Evolutionary conservation across 2,888 invertebrate genomes (phyloP), one percentile per base, ranked within the genome.

Genomic region (Strigamia transsilvanica): DNA sequence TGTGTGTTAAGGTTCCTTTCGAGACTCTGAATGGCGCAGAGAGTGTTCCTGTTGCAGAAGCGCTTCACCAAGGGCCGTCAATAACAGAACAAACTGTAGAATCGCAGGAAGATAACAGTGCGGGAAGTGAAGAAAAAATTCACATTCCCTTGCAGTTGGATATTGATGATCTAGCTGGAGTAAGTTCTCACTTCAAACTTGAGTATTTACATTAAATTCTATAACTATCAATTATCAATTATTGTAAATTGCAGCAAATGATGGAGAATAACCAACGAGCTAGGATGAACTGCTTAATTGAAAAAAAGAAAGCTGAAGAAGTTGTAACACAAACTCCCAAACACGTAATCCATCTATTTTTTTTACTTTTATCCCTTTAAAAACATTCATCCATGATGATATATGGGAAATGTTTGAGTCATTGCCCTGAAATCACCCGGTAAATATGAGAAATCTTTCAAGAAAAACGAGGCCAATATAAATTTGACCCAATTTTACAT

Each of bases 211-310:
- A 18, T 51, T 1, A 66, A 61, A 80, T 66, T 78, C 51, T 80
- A 83, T 10, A 18, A 27, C 27, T 73, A 21, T 3, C 82, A n/a
- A n/a, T n/a, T 85, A n/a, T 73, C 27, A 27, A 4, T 80, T 77
- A 34, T 82, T 73, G 78, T 78, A 56, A 9, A 56, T 84, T 85
- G 7, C 84, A 90, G 90, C 83, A 83, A 77, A 85, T 90, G 85
- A 88, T 90, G 86, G 90, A 90, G 84, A 89, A 89, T 84, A 89
- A 88, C 85, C 87, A 89, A 82, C 88, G 90, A 79, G 94, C 94
- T 83, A 93, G 93, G 88, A 95, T 96, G 93, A 96, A 96, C 89
- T 96, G 96, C 88, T 92, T 96, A 27, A 94, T 96, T 66, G 96
- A 96, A 88, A 93, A 94, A 87, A 93, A 94, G 85, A 92, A 92